These are phyloP conservation scores for Eupsittula cactorum DNA, from an alignment of 2,113 vertebrate genomes.

Conservation along the genomic window DNA sequence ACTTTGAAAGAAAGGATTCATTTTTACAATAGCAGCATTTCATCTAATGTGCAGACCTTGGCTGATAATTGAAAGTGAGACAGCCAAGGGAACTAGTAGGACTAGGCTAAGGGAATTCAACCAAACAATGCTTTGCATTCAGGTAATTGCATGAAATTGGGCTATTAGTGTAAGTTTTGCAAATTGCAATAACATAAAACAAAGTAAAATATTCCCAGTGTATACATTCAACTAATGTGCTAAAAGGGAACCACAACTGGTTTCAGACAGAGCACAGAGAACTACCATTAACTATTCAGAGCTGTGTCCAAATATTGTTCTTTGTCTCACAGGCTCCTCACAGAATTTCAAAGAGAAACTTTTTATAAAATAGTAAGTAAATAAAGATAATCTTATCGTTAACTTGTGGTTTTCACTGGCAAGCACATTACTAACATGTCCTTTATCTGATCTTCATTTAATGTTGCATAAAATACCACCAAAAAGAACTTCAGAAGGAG, in stretches of 20 bases:
- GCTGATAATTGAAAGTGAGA: slow-evolving; percentile 40
- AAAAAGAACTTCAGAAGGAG: slow-evolving; percentile 17
- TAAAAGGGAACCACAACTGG: neutral
- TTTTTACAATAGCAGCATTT: slow-evolving; percentile 18
- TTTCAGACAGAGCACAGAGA: neutral
- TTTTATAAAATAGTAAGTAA: slow-evolving; percentile 28
- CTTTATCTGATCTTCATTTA: slow-evolving; percentile 57
- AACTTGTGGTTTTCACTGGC: slow-evolving; percentile 13
- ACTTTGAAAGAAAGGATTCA: neutral
- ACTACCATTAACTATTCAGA: slow-evolving; percentile 4
- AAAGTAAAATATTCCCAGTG: slow-evolving; percentile 41
- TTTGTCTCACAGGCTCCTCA: slow-evolving; percentile 1
- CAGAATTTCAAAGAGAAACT: slow-evolving; percentile 15
- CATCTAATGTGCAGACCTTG: slow-evolving; percentile 1
- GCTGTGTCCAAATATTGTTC: neutral
- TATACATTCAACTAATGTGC: slow-evolving; percentile 14
- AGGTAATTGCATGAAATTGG: slow-evolving; percentile 57
- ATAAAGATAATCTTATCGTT: slow-evolving; percentile 20
- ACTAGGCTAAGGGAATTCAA: slow-evolving; percentile 34
- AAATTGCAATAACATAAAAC: slow-evolving; percentile 38
- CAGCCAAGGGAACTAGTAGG: neutral
- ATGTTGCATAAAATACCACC: neutral
- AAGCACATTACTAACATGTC: neutral
- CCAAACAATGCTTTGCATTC: slow-evolving; percentile 42
- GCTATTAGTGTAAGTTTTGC: slow-evolving; percentile 45